Percentiles rank a stretch among this genome's conserved stretches.
Evolutionary conservation across 2,888 invertebrate species (phyloP).

Genomic region (Lasius platythorax): DNA sequence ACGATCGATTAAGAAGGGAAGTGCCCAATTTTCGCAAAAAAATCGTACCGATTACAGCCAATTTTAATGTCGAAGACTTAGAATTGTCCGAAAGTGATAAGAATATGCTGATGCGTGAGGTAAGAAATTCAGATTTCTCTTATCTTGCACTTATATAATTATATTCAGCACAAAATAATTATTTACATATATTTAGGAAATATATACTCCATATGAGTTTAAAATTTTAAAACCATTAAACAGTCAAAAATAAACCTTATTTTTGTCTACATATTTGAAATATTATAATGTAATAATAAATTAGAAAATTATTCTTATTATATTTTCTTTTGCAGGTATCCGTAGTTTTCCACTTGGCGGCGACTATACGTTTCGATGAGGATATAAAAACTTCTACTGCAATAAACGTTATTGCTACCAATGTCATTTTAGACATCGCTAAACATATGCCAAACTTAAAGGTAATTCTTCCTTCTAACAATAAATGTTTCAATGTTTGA

Average conservation of each 20-base stretch:
- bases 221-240: neutral
- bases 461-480: conserved; percentile 83
- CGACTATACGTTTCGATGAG: conserved; percentile 92
- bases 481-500: neutral
- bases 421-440: conserved; percentile 89
- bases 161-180: too few species aligned
- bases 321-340: conserved; percentile 73
- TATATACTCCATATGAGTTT: too few species aligned
- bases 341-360: conserved; percentile 92
- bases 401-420: conserved; percentile 90
- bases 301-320: neutral
- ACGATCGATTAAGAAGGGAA: conserved; percentile 86
- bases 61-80: conserved; percentile 87
- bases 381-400: conserved; percentile 88
- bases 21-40: conserved; percentile 87
- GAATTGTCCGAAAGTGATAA: conserved; percentile 87
- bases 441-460: conserved; percentile 89
- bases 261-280: neutral
- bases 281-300: neutral
- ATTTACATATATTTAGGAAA: too few species aligned
- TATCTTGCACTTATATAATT: too few species aligned
- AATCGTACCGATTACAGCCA: conserved; percentile 88
- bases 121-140: conserved; percentile 81
- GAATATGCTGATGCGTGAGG: conserved; percentile 86
- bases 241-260: neutral